Base-by-base conservation (phyloP, 2,888 invertebrate species). In the Adelognathus sp. region DNA sequence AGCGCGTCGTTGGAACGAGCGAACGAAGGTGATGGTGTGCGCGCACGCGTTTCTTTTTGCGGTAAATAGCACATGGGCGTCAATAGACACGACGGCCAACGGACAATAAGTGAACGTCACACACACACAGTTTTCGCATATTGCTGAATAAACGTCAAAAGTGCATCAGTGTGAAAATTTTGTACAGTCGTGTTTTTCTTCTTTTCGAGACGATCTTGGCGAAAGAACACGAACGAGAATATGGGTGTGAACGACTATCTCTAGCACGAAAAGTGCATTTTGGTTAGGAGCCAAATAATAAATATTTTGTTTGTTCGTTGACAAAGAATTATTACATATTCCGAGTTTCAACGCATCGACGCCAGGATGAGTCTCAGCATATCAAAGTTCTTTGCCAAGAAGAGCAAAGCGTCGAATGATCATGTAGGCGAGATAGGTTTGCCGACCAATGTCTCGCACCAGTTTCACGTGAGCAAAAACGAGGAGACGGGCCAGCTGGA, bases 381-480 rank as follows among this genome's bases (percentile, higher is more conserved):
- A 76, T 86, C 89, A 6, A 92, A 91, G 67, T 84, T 92, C 21
- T 92, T 91, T 75, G 89, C 90, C 0, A 91, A 90, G 73, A 91
- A 88, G 79, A 89, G 88, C 74, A 86, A 82, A 77, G 79, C 77
- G 9, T 67, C 70, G 14, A 63, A 78, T 1, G 92, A 91, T 67
- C 91, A 92, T 1, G 94, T 94, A 1, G 93, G 94, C 2, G 94
- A 95, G 82, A 97, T 98, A 80, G 96, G 97, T 1, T 93, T 94
- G 84, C 98, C 98, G 1, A 97, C 96, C 7, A 95, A 96, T 88
- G 97, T 98, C 16, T 95, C 95, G 81, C 96, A 97, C 86, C 94
- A 96, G 86, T 95, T 98, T 87, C 98, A 98, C 91, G 98, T 98
- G 24, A 96, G 95, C 83, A 96, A 95, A 86, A 96, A 98, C 90